These are phyloP conservation scores for Serinus canaria DNA, from an alignment of 2,113 vertebrate species.

Conservation along the genomic window DNA sequence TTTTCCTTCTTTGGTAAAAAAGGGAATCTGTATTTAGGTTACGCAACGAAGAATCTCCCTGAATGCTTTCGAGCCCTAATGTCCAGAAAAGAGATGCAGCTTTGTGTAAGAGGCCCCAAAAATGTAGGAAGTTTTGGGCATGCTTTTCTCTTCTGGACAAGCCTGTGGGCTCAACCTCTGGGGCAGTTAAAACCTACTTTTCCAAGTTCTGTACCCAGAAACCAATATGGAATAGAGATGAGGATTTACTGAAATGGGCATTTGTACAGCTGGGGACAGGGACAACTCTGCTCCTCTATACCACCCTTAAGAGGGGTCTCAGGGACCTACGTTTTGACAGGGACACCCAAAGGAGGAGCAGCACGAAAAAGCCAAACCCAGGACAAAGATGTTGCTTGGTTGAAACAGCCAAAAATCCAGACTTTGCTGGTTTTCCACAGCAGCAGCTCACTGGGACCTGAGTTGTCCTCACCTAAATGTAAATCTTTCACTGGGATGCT, in stretches of 20 bases:
- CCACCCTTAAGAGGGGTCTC: not conserved
- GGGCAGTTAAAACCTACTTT: not conserved
- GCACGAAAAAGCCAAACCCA: not conserved
- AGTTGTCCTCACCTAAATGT: not conserved
- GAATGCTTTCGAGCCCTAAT: not conserved
- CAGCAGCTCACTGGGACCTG: not conserved
- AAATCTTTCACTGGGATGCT: not conserved
- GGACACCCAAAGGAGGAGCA: not conserved
- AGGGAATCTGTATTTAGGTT: slow-evolving; percentile 36
- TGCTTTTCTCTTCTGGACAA: not conserved
- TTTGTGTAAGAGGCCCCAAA: not conserved
- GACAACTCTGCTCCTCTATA: not conserved
- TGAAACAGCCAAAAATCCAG: not conserved
- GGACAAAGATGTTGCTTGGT: not conserved
- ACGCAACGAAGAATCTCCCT: not conserved
- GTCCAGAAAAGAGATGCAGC: not conserved
- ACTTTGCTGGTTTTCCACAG: not conserved
- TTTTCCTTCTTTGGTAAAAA: slow-evolving; percentile 72
- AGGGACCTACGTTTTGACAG: fast-evolving
- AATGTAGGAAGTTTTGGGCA: not conserved
- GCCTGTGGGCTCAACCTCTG: not conserved
- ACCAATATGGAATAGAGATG: fast-evolving
- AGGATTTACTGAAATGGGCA: not conserved
- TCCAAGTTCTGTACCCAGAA: not conserved
- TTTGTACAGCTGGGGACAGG: not conserved